Evolutionary conservation across 2,797 vertebrate species (phyloP).

Genomic region (Acrossocheilus wenchowensis): DNA sequence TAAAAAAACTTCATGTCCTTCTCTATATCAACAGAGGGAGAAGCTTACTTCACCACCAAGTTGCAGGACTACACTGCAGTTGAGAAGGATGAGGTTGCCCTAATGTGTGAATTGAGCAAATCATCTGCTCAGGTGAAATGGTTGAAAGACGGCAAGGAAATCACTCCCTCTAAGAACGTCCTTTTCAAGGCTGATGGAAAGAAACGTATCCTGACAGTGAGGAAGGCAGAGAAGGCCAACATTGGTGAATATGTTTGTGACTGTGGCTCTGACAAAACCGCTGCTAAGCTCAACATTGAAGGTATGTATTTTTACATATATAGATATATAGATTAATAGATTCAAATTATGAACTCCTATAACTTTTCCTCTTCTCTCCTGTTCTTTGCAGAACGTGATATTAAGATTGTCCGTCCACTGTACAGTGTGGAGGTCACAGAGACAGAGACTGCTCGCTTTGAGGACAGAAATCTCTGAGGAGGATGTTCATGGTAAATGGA

Average conservation of each 20-base stretch:
- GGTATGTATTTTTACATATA: conserved; percentile 72
- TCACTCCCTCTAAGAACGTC: conserved; percentile 90
- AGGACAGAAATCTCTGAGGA: conserved; percentile 94
- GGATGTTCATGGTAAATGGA: conserved; percentile 92
- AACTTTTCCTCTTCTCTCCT: conserved; percentile 2
- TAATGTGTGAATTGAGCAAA: conserved; percentile 96
- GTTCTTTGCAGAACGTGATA: conserved; percentile 86
- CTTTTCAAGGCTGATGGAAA: conserved; percentile 87
- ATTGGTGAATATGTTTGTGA: conserved; percentile 93
- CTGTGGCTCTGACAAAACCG: conserved; percentile 93
- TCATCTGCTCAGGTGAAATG: conserved; percentile 90
- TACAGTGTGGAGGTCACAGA: conserved; percentile 96
- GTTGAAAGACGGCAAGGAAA: conserved; percentile 93
- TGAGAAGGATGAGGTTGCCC: conserved; percentile 91
- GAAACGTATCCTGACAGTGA: conserved; percentile 89
- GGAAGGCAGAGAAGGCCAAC: conserved; percentile 90
- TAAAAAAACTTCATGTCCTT: neutral
- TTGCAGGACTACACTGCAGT: conserved; percentile 95
- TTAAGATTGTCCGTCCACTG: conserved; percentile 89
- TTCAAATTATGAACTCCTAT: neutral
- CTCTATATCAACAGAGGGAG: conserved; percentile 85
- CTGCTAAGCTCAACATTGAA: conserved; percentile 91
- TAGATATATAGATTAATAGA: neutral
- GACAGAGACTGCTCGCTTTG: conserved; percentile 91
- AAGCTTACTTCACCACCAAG: conserved; percentile 94